phyloP scores from a whole-genome alignment of 2,888 invertebrate species.

The Idaea dimidiata region DNA sequence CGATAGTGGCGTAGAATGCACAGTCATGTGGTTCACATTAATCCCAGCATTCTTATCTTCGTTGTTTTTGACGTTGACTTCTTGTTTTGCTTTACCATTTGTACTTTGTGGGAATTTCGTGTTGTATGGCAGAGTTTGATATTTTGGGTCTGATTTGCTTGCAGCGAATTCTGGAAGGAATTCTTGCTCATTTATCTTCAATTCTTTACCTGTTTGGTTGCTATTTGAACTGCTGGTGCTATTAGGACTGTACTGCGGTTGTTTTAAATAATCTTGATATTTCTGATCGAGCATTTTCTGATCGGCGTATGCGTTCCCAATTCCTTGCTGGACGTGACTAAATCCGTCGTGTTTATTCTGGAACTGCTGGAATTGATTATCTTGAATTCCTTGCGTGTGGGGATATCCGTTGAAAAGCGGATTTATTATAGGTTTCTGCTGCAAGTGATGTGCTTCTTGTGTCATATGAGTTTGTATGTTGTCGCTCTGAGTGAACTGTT shows the following conservation, averaged over 20 bases:
- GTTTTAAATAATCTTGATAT: conserved; percentile 74
- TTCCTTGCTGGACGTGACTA: conserved; percentile 72
- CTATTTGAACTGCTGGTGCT: conserved; percentile 76
- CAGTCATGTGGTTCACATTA: conserved; percentile 78
- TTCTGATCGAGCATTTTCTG: conserved; percentile 75
- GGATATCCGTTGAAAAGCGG: conserved; percentile 71
- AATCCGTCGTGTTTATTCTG: conserved; percentile 66
- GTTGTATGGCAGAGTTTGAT: conserved; percentile 94
- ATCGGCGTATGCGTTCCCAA: conserved; percentile 72
- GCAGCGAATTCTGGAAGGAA: conserved; percentile 85
- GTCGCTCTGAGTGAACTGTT: conserved; percentile 74
- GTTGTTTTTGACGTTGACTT: conserved; percentile 60
- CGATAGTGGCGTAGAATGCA: conserved; percentile 76
- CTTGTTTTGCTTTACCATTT: conserved; percentile 65
- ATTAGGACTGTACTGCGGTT: conserved; percentile 81
- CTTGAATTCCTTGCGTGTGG: conserved; percentile 58
- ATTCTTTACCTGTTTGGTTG: conserved; percentile 72
- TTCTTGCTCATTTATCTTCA: conserved; percentile 78
- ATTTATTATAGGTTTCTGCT: conserved; percentile 78
- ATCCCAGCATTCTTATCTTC: conserved; percentile 67
- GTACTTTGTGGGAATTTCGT: conserved; percentile 88
- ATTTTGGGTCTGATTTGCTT: conserved; percentile 93
- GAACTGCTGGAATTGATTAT: conserved; percentile 68
- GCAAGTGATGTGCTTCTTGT: conserved; percentile 76
- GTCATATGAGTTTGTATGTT: conserved; percentile 72